A percentile compares a stretch with the other conserved stretches of the same genome.
phyloP scores from a whole-genome alignment of 1,140 invertebrate species.

The Drosophila funebris region DNA sequence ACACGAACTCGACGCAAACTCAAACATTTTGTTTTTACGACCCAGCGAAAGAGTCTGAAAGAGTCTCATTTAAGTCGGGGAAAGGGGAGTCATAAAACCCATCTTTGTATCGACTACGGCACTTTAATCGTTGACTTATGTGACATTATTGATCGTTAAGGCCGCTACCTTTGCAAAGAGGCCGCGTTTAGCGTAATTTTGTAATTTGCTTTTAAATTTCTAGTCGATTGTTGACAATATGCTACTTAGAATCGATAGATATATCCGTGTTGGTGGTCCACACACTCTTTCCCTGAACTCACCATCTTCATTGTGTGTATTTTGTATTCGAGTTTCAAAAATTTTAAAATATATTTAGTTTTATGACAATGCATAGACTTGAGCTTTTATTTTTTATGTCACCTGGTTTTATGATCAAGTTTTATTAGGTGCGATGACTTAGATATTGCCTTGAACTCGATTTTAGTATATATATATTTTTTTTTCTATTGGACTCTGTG shows the following conservation, averaged over 20 bases:
- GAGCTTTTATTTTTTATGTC: conserved; percentile 70
- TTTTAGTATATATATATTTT: conserved; percentile 17
- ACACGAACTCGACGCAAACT: no score
- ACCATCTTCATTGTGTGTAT: neutral
- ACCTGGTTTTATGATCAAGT: conserved; percentile 65
- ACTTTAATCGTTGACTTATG: conserved; percentile 76
- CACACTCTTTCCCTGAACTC: neutral
- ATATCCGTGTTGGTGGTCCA: conserved; percentile 61
- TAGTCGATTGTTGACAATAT: conserved; percentile 33
- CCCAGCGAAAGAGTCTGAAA: conserved; percentile 18
- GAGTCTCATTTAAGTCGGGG: conserved; percentile 18
- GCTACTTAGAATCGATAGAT: conserved; percentile 64
- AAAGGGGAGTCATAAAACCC: conserved; percentile 41
- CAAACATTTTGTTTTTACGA: conserved; percentile 57
- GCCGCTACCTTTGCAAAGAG: conserved; percentile 54
- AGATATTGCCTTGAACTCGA: conserved; percentile 77
- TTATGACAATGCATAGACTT: conserved; percentile 46
- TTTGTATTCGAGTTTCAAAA: conserved; percentile 35
- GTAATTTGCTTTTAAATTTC: conserved; percentile 73
- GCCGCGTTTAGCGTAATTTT: conserved; percentile 71
- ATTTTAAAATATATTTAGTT: conserved; percentile 59
- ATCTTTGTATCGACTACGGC: conserved; percentile 47
- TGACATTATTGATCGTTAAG: conserved; percentile 78
- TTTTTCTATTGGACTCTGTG: conserved; percentile 17
- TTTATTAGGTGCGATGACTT: conserved; percentile 81